A percentile compares a stretch with the other conserved stretches of the same genome.
phyloP scores from a whole-genome alignment of 2,888 invertebrate species.

The Ernsta delagoae region DNA sequence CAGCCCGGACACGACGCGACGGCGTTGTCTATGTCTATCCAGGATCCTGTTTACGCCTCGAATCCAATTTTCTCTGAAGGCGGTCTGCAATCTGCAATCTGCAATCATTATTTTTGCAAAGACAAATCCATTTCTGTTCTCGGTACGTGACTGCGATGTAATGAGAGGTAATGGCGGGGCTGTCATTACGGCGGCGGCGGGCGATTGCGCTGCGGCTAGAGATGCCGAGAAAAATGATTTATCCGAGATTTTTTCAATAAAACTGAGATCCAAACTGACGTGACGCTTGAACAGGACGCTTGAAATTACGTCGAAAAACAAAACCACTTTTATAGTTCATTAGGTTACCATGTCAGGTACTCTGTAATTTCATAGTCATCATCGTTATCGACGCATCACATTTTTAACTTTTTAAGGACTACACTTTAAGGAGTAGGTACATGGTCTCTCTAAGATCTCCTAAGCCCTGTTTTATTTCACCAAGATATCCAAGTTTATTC shows the following conservation, averaged over 20 bases:
- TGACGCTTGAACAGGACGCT: not conserved
- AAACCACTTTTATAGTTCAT: too few species aligned
- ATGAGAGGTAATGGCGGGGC: constrained; percentile 79
- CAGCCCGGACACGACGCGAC: not conserved
- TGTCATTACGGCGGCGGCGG: constrained; percentile 69
- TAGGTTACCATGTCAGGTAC: too few species aligned
- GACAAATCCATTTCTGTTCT: constrained; percentile 82
- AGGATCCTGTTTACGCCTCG: constrained; percentile 74
- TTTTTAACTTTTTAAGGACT: too few species aligned
- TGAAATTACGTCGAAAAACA: too few species aligned
- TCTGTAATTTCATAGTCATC: not conserved
- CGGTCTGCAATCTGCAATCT: constrained; percentile 82
- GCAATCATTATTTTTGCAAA: constrained; percentile 83
- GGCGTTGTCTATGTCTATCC: constrained; percentile 45
- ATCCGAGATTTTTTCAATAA: constrained; percentile 16
- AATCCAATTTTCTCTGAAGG: constrained; percentile 81
- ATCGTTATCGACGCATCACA: too few species aligned
- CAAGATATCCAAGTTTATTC: too few species aligned
- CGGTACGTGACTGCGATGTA: constrained; percentile 80
- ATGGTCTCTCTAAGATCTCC: too few species aligned
- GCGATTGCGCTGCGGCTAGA: constrained; percentile 48
- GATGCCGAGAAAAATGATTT: constrained; percentile 28
- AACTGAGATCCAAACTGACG: not conserved
- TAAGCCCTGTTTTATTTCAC: too few species aligned
- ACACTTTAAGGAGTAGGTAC: too few species aligned